Conservation (phyloP, 1,140 invertebrate species). For the Calephelis virginiensis region DNA sequence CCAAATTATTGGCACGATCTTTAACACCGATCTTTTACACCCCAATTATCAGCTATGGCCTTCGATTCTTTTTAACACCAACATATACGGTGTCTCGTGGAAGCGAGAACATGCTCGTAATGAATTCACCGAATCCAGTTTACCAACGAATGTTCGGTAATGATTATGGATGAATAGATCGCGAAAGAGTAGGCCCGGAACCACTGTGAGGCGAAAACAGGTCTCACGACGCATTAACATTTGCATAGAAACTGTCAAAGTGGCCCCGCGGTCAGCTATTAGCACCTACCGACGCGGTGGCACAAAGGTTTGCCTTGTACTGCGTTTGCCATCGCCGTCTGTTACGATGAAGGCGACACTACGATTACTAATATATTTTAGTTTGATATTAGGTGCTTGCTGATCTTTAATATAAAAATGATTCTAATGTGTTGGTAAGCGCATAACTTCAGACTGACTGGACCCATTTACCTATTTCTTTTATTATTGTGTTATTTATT, state of each 20-base stretch:
- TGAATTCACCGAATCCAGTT: conserved; percentile 59
- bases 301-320: conserved; percentile 35
- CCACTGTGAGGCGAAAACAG: conserved; percentile 65
- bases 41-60: not conserved
- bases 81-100: conserved; percentile 20
- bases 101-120: conserved; percentile 40
- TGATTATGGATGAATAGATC: conserved; percentile 64
- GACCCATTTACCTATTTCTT: too few species aligned
- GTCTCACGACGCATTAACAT: conserved; percentile 68
- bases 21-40: conserved; percentile 28
- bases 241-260: conserved; percentile 76
- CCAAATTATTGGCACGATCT: conserved; percentile 43
- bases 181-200: conserved; percentile 65
- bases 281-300: conserved; percentile 55
- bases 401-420: too few species aligned
- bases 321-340: conserved; percentile 27
- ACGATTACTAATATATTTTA: conserved; percentile 10
- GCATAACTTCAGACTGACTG: too few species aligned
- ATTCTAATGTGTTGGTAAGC: too few species aligned
- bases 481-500: too few species aligned
- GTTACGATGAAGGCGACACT: conserved; percentile 20
- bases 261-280: conserved; percentile 59
- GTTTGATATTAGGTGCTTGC: conserved; percentile 3
- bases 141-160: conserved; percentile 47
- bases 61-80: not conserved